These are phyloP conservation scores for Atrichornis clamosus DNA, from an alignment of 2,113 vertebrate genomes.

Conservation along the genomic window DNA sequence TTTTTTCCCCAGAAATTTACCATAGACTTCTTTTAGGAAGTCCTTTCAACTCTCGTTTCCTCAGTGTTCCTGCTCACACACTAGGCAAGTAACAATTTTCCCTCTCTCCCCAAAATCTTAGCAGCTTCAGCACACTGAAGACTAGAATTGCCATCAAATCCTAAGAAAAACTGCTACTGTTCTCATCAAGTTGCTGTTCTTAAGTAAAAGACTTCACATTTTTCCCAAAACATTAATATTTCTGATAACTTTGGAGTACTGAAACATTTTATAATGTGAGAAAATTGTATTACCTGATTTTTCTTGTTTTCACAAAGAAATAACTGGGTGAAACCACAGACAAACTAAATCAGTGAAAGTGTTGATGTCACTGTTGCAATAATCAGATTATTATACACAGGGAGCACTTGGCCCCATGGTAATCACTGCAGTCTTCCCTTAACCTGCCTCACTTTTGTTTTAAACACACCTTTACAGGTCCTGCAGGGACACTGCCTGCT, in stretches of 20 bases:
- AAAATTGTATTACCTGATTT: background rate
- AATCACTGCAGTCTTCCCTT: background rate
- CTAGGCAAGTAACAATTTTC: background rate
- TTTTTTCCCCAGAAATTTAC: rapidly evolving
- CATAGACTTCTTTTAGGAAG: background rate
- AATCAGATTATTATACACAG: background rate
- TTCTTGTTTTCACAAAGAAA: background rate
- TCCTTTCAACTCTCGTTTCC: background rate
- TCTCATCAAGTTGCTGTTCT: background rate
- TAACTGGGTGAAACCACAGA: background rate
- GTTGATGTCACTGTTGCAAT: background rate
- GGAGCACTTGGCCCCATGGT: background rate
- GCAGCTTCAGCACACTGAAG: background rate
- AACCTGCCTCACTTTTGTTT: background rate
- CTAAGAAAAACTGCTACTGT: background rate
- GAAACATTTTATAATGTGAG: background rate
- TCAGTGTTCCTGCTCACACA: background rate
- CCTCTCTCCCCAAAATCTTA: background rate
- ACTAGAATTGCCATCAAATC: background rate
- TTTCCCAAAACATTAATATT: background rate
- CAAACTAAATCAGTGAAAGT: background rate
- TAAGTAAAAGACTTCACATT: background rate
- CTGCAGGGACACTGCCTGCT: background rate
- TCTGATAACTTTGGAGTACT: background rate
- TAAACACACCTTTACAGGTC: constrained; percentile 14